These are phyloP conservation scores for Stercorarius parasiticus DNA, from an alignment of 2,113 vertebrate species.

Conservation along the genomic window DNA sequence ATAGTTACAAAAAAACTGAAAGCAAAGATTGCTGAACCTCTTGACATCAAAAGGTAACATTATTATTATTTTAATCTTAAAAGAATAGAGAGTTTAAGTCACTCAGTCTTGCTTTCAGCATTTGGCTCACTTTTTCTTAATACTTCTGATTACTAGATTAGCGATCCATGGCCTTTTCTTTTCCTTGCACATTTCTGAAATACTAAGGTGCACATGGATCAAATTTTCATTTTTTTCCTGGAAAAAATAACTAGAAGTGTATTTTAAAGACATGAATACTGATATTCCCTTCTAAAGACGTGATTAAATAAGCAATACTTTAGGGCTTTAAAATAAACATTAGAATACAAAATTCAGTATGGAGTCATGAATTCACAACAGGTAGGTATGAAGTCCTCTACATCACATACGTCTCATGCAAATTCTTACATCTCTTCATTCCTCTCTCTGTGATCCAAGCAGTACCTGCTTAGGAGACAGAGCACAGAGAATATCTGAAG, in stretches of 20 bases:
- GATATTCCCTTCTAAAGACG: background rate
- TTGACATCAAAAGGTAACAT: background rate
- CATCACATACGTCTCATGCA: background rate
- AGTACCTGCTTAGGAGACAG: background rate
- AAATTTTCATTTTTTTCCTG: background rate
- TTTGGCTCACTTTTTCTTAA: background rate
- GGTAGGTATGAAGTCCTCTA: background rate
- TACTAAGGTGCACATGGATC: background rate
- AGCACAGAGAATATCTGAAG: background rate
- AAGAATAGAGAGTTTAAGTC: background rate
- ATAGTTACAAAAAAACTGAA: background rate
- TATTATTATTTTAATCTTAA: background rate
- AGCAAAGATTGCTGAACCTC: background rate
- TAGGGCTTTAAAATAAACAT: background rate
- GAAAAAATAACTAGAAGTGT: background rate
- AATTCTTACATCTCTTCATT: background rate
- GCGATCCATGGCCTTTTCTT: background rate
- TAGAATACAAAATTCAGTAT: background rate
- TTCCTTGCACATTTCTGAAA: background rate
- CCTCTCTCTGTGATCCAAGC: background rate
- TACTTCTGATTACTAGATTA: background rate
- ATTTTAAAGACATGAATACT: background rate
- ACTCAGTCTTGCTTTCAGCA: background rate
- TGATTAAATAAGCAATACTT: background rate
- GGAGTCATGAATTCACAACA: background rate